phyloP scores from a whole-genome alignment of 2,797 vertebrate genomes.

The Ptychobarbus kaznakovi region DNA sequence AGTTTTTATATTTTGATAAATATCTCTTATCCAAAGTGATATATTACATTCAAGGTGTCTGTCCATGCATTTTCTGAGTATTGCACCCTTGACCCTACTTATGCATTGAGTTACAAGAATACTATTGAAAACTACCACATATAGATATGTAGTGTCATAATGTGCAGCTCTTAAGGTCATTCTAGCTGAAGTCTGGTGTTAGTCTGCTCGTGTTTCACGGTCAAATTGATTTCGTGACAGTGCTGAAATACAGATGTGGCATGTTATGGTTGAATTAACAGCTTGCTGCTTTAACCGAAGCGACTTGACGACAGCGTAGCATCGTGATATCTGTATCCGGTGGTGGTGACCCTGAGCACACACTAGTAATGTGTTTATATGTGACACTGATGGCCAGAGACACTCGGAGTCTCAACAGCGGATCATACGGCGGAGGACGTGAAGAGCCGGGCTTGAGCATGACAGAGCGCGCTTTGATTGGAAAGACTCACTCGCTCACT shows the following conservation, averaged over 20 bases:
- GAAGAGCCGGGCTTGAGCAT: neutral
- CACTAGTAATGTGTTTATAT: slow-evolving; percentile 30
- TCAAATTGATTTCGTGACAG: slow-evolving; percentile 9
- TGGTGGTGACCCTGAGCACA: slow-evolving; percentile 43
- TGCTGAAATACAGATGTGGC: slow-evolving; percentile 1
- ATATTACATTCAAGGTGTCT: neutral
- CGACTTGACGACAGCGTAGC: neutral
- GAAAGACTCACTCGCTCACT: slow-evolving; percentile 7
- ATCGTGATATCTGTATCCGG: slow-evolving; percentile 43
- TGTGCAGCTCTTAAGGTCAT: slow-evolving; percentile 1
- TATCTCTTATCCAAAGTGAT: neutral
- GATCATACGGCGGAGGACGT: neutral
- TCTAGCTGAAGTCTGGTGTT: neutral
- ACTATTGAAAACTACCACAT: neutral
- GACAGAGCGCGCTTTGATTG: neutral
- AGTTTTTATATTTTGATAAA: neutral
- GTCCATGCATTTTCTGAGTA: neutral
- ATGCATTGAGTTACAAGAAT: neutral
- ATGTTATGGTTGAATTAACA: slow-evolving; percentile 25
- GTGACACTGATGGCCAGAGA: slow-evolving; percentile 41
- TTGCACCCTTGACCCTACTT: neutral
- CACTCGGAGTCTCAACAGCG: slow-evolving; percentile 6
- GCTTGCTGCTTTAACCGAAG: slow-evolving; percentile 27
- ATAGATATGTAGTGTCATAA: neutral
- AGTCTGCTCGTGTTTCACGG: slow-evolving; percentile 9